A percentile compares a stretch with the other conserved stretches of the same genome.
phyloP scores from a whole-genome alignment of 2,888 invertebrate genomes.

The Camptogramma bilineatum region DNA sequence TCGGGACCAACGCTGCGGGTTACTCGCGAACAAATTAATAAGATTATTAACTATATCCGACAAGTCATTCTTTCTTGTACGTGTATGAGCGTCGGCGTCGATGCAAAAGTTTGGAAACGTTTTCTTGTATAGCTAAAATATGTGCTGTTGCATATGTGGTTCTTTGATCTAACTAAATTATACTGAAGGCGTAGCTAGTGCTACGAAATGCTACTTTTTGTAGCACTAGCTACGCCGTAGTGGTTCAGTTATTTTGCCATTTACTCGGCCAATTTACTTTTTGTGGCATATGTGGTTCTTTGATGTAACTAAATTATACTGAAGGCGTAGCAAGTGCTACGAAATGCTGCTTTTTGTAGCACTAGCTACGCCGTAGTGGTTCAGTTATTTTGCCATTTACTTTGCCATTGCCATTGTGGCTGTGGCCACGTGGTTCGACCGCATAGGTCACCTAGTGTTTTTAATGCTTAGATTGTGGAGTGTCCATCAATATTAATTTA shows the following conservation, averaged over 20 bases:
- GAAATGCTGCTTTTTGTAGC: conserved; percentile 9
- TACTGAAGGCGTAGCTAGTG: not conserved
- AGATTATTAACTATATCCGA: conserved; percentile 83
- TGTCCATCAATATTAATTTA: no score
- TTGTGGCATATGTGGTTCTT: not conserved
- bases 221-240: conserved; percentile 23
- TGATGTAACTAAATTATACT: no score
- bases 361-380: conserved; percentile 15
- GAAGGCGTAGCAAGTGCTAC: conserved; percentile 1
- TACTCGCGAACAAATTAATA: conserved; percentile 79
- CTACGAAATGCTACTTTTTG: conserved; percentile 3
- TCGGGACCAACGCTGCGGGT: conserved; percentile 76
- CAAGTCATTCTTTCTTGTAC: conserved; percentile 76
- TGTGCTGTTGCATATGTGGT: not conserved
- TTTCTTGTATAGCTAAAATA: conserved; percentile 21
- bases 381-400: no score
- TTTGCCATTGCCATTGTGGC: no score
- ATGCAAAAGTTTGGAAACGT: conserved; percentile 36
- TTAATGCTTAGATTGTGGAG: no score
- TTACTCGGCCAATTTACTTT: no score
- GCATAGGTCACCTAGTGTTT: not conserved
- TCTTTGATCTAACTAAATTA: no score
- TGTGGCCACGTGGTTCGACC: no score
- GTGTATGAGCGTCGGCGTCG: conserved; percentile 34
- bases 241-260: no score